phyloP scores from a whole-genome alignment of 1,140 invertebrate species.

The Fopius arisanus region DNA sequence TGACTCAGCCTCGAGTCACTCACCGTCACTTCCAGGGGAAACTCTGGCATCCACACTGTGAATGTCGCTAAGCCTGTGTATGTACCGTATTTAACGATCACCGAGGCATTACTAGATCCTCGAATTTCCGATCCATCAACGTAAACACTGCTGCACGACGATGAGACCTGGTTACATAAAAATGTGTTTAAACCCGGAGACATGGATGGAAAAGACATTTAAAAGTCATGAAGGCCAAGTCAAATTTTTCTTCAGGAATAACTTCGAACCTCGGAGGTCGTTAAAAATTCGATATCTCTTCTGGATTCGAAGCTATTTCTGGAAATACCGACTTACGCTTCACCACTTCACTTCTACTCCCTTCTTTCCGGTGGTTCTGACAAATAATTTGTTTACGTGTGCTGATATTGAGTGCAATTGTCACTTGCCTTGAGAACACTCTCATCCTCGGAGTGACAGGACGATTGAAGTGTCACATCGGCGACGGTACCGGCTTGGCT shows the following conservation, averaged over 20 bases:
- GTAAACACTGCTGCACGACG: conserved; percentile 95
- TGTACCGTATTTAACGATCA: conserved; percentile 92
- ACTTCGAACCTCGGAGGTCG: too few relatives aligned
- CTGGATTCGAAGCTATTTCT: too few relatives aligned
- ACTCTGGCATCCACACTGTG: conserved; percentile 96
- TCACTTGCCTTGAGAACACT: conserved; percentile 89
- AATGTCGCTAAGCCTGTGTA: conserved; percentile 88
- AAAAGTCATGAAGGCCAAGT: too few relatives aligned
- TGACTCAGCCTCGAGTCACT: conserved; percentile 89
- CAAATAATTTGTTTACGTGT: neutral
- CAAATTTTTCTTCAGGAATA: conserved; percentile 22
- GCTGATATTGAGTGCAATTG: neutral
- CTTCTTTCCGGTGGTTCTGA: too few relatives aligned
- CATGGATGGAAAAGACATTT: too few relatives aligned
- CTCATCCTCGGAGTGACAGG: conserved; percentile 93
- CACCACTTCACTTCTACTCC: too few relatives aligned
- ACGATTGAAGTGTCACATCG: conserved; percentile 94
- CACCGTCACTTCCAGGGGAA: conserved; percentile 89
- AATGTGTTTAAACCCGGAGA: too few relatives aligned
- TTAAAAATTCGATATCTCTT: too few relatives aligned
- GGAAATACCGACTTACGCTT: too few relatives aligned
- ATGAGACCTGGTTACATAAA: conserved; percentile 78
- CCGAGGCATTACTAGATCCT: conserved; percentile 92
- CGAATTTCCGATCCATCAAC: conserved; percentile 95
- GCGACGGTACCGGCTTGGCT: conserved; percentile 92